phyloP scores from a whole-genome alignment of 2,888 invertebrate genomes.

The Nematopogon swammerdamellus region DNA sequence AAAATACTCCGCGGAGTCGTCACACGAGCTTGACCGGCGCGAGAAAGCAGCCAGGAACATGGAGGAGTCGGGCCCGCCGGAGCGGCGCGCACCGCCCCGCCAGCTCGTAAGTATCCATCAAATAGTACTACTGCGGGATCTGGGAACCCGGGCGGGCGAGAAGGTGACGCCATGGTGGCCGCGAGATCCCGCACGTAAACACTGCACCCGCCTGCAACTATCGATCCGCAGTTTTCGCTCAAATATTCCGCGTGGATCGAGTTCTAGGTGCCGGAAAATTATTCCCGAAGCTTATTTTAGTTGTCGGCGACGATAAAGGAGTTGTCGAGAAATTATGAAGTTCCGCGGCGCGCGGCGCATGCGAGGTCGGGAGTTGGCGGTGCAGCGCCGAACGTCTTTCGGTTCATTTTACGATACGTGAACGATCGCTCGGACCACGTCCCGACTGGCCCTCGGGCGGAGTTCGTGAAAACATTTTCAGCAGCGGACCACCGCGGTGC shows the following conservation, averaged over 20 bases:
- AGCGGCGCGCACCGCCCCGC: conserved; percentile 57
- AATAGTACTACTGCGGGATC: not conserved
- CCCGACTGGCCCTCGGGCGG: not conserved
- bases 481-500: not conserved
- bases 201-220: conserved; percentile 13
- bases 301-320: conserved; percentile 21
- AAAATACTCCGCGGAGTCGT: conserved; percentile 41
- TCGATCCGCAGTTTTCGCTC: conserved; percentile 1
- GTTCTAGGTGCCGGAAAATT: not conserved
- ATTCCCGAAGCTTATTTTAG: conserved; percentile 8
- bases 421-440: not conserved
- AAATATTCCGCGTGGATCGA: not conserved
- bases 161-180: conserved; percentile 64
- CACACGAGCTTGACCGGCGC: conserved; percentile 1
- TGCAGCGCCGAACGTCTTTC: not conserved
- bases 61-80: conserved; percentile 58
- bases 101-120: conserved; percentile 55
- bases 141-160: not conserved
- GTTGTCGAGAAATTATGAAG: conserved; percentile 9
- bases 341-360: conserved; percentile 4
- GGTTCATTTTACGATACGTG: not conserved
- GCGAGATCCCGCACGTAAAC: conserved; percentile 64
- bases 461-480: not conserved
- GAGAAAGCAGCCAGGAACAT: conserved; percentile 30
- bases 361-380: not conserved